Percentiles rank a stretch among this genome's conserved stretches.
phyloP scores from a whole-genome alignment of 2,797 vertebrate species.

The Clarias fuscus region DNA sequence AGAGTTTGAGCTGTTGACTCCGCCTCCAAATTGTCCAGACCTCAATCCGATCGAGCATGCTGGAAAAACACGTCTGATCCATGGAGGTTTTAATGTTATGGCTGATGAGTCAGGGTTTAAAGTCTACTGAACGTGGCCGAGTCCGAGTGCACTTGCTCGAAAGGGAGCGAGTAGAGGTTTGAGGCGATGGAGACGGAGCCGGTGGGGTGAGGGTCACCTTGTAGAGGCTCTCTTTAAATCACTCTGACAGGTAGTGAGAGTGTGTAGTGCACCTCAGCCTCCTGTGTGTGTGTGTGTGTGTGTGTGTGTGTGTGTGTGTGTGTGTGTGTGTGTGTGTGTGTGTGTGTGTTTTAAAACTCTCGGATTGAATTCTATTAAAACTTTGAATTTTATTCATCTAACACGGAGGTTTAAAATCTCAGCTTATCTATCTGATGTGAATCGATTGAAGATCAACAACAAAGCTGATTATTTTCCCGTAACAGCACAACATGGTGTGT shows the following conservation, averaged over 20 bases:
- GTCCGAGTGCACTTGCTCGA: not conserved
- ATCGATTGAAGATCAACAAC: not conserved
- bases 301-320: not conserved
- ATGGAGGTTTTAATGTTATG: too few species aligned
- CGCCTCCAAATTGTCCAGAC: too few species aligned
- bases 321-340: constrained; percentile 18
- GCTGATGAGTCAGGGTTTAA: too few species aligned
- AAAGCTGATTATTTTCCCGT: not conserved
- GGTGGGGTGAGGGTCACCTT: constrained; percentile 13
- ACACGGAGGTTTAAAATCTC: not conserved
- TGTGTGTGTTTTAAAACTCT: not conserved
- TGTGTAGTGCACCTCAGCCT: not conserved
- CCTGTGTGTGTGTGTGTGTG: constrained; percentile 18
- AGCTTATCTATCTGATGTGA: not conserved
- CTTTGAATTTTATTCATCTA: not conserved
- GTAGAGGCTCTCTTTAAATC: not conserved
- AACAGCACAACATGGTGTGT: not conserved
- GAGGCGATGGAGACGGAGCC: not conserved
- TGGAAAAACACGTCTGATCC: too few species aligned
- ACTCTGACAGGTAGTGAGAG: constrained; percentile 10
- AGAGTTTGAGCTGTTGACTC: too few species aligned
- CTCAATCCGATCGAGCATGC: too few species aligned
- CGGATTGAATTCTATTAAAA: not conserved
- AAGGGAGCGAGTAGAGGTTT: not conserved
- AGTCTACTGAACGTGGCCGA: not conserved